These are phyloP conservation scores for Lithobates pipiens DNA, from an alignment of 2,797 vertebrate genomes.

Conservation along the genomic window DNA sequence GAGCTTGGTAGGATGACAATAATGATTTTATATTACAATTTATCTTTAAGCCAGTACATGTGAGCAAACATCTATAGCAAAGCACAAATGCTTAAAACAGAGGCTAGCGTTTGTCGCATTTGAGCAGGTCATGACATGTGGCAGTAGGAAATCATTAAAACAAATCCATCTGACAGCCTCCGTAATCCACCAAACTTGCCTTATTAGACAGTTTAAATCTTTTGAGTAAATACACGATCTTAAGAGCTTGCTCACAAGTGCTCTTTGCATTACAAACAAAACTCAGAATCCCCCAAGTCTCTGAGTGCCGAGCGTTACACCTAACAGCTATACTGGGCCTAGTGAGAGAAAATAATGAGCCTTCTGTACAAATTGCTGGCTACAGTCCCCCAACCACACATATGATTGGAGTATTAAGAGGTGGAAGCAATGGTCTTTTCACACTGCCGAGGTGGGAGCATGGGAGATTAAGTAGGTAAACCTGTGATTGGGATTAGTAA, in stretches of 20 bases:
- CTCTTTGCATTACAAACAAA: conserved; percentile 37
- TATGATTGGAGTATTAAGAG: neutral
- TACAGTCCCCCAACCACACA: conserved; percentile 10
- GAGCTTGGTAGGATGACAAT: too few species aligned
- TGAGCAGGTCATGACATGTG: conserved; percentile 11
- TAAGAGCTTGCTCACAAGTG: conserved; percentile 48
- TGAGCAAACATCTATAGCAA: neutral
- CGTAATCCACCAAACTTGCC: conserved; percentile 15
- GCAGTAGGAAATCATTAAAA: conserved; percentile 33
- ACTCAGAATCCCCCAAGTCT: conserved; percentile 11
- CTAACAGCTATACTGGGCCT: conserved; percentile 17
- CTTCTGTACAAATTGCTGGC: conserved; percentile 11
- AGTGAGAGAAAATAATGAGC: conserved; percentile 51
- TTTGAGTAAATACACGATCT: conserved; percentile 47
- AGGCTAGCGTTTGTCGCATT: neutral
- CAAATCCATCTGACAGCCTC: conserved; percentile 5
- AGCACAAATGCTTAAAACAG: neutral
- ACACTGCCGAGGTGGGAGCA: neutral
- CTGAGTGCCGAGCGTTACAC: neutral
- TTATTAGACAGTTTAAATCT: conserved; percentile 50
- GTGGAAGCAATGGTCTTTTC: neutral
- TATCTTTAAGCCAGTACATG: neutral
- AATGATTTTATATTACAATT: neutral
- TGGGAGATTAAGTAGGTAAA: conserved; percentile 14
- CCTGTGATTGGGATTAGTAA: conserved; percentile 1